Evolutionary conservation across 2,888 invertebrate species (phyloP).

Genomic region (Epinotia brunnichana): DNA sequence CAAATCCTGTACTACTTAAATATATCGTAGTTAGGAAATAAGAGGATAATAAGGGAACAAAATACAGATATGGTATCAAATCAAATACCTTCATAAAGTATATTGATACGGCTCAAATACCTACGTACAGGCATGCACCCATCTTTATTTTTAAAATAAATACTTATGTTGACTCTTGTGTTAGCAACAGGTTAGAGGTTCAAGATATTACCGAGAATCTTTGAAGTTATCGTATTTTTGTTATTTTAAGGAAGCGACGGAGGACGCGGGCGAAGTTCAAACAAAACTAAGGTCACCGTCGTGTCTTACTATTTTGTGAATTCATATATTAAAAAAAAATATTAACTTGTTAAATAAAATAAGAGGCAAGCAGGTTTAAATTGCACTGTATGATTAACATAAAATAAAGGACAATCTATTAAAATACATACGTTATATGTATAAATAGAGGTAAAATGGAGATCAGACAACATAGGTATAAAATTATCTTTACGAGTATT

Average conservation of each 20-base stretch:
- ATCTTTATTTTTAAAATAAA: constrained; percentile 16
- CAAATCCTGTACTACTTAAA: not conserved
- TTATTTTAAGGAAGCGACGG: constrained; percentile 36
- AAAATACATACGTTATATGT: not conserved
- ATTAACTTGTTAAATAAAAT: not conserved
- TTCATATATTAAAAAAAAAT: not conserved
- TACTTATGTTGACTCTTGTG: constrained; percentile 17
- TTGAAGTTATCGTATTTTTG: constrained; percentile 29
- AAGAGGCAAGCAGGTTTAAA: not conserved
- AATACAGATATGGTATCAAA: not conserved
- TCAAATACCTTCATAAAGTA: not conserved
- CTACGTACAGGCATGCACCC: too few species aligned
- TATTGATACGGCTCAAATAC: not conserved
- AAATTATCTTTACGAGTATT: not conserved
- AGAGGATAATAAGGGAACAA: not conserved
- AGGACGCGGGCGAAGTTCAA: constrained; percentile 38
- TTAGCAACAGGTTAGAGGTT: constrained; percentile 26
- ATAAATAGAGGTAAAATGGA: not conserved
- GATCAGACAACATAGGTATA: not conserved
- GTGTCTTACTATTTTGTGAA: not conserved
- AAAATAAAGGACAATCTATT: not conserved
- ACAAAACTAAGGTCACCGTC: constrained; percentile 31
- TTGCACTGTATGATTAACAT: not conserved
- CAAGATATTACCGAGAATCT: constrained; percentile 28
- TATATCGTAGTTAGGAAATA: not conserved